Conservation (phyloP, 2,113 vertebrate species). For the Entomyzon cyanotis region DNA sequence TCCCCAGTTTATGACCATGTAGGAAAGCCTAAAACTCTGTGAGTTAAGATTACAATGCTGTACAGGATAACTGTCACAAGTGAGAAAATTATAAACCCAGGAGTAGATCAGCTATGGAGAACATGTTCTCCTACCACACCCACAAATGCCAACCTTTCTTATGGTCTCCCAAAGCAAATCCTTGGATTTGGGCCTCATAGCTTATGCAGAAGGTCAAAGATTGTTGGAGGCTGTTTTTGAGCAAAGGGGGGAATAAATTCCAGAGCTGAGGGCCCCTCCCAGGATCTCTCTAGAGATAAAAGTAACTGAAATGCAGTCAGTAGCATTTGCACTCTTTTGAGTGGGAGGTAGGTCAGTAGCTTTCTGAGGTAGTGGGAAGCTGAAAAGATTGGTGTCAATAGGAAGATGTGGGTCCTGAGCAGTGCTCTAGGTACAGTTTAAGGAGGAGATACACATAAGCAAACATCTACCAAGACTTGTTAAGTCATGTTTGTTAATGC, state of each 20-base stretch:
- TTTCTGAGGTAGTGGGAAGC: background rate
- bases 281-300: slow-evolving; percentile 20
- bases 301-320: background rate
- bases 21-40: background rate
- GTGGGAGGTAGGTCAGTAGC: background rate
- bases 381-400: background rate
- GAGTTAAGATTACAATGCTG: background rate
- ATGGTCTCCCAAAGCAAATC: background rate
- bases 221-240: slow-evolving; percentile 6
- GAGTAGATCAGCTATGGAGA: background rate
- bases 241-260: slow-evolving; percentile 32
- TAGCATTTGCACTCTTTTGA: background rate
- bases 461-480: background rate
- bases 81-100: background rate
- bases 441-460: background rate
- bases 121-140: background rate
- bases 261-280: slow-evolving; percentile 6
- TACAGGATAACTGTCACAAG: background rate
- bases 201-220: slow-evolving; percentile 27
- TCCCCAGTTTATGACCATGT: background rate
- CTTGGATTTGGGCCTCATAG: slow-evolving; percentile 6
- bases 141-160: background rate
- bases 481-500: background rate
- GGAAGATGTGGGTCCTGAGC: background rate
- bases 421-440: background rate